Evolutionary conservation across 2,113 vertebrate genomes (phyloP).

Genomic region (Columba livia): DNA sequence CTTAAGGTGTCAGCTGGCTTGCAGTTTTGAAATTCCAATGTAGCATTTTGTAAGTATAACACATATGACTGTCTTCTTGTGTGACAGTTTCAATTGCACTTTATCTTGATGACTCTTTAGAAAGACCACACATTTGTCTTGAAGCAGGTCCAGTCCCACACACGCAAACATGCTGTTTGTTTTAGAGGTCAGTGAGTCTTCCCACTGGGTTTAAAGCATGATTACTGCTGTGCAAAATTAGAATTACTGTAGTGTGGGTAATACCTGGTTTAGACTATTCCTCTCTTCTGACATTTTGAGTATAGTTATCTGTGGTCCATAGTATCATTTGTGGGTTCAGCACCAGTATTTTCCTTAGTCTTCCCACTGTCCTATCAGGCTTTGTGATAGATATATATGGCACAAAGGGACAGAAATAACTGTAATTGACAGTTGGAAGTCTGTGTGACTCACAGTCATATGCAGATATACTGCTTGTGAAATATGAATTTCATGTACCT

Average conservation of each 20-base stretch:
- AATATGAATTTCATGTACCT: neutral
- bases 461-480: neutral
- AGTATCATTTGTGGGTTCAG: neutral
- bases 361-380: neutral
- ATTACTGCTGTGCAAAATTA: neutral
- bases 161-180: neutral
- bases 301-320: neutral
- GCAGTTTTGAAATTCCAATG: neutral
- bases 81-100: neutral
- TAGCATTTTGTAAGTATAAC: neutral
- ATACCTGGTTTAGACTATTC: neutral
- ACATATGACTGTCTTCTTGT: neutral
- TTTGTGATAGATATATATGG: neutral
- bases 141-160: neutral
- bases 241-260: neutral
- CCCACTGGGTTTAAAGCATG: neutral
- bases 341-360: neutral
- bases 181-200: neutral
- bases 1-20: neutral
- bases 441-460: neutral
- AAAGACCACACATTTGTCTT: neutral
- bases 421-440: neutral
- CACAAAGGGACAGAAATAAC: neutral
- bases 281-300: neutral
- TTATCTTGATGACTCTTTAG: neutral